phyloP scores from a whole-genome alignment of 2,113 vertebrate species.

The Macquaria australasica region DNA sequence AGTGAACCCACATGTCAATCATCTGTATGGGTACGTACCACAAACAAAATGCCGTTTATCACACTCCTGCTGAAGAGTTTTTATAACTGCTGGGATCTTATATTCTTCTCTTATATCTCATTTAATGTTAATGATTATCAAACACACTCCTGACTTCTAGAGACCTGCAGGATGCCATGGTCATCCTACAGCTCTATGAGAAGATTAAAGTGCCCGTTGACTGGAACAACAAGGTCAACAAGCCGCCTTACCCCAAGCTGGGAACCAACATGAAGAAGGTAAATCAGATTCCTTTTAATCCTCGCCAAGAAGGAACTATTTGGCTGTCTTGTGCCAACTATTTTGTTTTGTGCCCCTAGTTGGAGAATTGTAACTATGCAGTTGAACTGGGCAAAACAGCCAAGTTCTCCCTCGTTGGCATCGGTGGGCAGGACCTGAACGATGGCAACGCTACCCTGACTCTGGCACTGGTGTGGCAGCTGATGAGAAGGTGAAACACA shows the following conservation, averaged over 20 bases:
- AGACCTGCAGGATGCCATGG: slow-evolving; percentile 92
- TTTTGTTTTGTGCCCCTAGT: slow-evolving; percentile 73
- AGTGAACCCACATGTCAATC: slow-evolving; percentile 92
- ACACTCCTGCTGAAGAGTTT: background rate
- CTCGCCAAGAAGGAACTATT: background rate
- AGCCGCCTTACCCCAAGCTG: slow-evolving; percentile 94
- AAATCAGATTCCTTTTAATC: background rate
- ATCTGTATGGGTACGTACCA: slow-evolving; percentile 89
- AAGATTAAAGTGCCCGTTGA: slow-evolving; percentile 96
- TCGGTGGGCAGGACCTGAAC: slow-evolving; percentile 95
- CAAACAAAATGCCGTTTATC: background rate
- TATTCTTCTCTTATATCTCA: background rate
- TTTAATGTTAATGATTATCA: slow-evolving; percentile 6
- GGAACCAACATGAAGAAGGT: slow-evolving; percentile 99
- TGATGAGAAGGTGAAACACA: slow-evolving; percentile 94
- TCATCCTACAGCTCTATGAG: slow-evolving; percentile 97
- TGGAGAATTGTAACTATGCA: slow-evolving; percentile 97
- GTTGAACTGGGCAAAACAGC: slow-evolving; percentile 93
- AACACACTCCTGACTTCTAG: slow-evolving; percentile 78
- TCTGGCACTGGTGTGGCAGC: slow-evolving; percentile 93
- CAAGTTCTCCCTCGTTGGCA: slow-evolving; percentile 96
- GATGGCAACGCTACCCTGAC: slow-evolving; percentile 94
- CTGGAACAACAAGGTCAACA: slow-evolving; percentile 93
- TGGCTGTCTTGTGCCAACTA: background rate
- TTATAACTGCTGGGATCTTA: background rate